These are phyloP conservation scores for Rhagoletis zephyria DNA, from an alignment of 1,140 invertebrate genomes.

Conservation along the genomic window DNA sequence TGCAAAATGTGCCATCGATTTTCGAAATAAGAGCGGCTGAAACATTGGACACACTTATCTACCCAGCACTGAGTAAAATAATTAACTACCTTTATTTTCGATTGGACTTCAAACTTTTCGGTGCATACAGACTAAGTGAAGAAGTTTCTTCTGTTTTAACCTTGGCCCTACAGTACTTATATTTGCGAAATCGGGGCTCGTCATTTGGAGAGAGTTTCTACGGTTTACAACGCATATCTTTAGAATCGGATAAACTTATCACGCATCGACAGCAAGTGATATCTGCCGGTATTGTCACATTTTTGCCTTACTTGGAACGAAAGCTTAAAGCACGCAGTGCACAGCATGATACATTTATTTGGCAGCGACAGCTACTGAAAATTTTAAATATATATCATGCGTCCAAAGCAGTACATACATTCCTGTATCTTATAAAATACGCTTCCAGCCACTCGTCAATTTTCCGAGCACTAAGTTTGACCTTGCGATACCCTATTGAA, in stretches of 20 bases:
- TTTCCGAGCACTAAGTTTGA: constrained; percentile 62
- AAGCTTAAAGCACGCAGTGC: constrained; percentile 62
- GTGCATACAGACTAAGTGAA: constrained; percentile 60
- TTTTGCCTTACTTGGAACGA: constrained; percentile 66
- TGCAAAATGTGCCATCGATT: constrained; percentile 70
- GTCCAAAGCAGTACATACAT: constrained; percentile 67
- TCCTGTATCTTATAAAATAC: constrained; percentile 67
- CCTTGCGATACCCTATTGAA: constrained; percentile 65
- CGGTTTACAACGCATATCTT: constrained; percentile 66
- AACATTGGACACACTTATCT: constrained; percentile 69
- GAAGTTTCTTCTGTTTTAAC: constrained; percentile 67
- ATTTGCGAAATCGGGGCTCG: constrained; percentile 66
- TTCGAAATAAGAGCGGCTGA: constrained; percentile 71
- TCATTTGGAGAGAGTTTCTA: constrained; percentile 71
- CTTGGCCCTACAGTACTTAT: constrained; percentile 68
- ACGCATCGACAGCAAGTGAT: constrained; percentile 62
- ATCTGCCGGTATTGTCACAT: constrained; percentile 64
- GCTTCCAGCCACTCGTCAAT: constrained; percentile 65
- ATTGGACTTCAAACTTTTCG: constrained; percentile 56
- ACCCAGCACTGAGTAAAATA: constrained; percentile 70
- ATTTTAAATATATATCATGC: constrained; percentile 66
- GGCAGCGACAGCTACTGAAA: constrained; percentile 63
- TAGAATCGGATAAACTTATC: constrained; percentile 61
- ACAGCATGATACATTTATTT: constrained; percentile 60
- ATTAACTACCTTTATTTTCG: constrained; percentile 68